phyloP scores from a whole-genome alignment of 2,797 vertebrate genomes.

The Amblyraja radiata region DNA sequence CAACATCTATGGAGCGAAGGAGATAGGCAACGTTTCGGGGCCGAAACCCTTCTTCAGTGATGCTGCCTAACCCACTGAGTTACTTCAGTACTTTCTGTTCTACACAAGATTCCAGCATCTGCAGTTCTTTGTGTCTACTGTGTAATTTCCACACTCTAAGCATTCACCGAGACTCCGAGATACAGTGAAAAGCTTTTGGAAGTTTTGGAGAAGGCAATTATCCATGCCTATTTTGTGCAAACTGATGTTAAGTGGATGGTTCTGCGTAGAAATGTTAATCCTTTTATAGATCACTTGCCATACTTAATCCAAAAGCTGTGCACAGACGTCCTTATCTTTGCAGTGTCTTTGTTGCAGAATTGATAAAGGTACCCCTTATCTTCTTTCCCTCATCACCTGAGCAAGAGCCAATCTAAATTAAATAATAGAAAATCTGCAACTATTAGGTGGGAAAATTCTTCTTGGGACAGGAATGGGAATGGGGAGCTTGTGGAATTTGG shows the following conservation, averaged over 20 bases:
- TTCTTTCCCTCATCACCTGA: neutral
- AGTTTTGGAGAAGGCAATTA: neutral
- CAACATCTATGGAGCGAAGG: no score
- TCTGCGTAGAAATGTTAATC: neutral
- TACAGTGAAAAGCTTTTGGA: neutral
- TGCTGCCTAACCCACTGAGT: no score
- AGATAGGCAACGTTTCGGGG: no score
- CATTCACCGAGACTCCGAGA: neutral
- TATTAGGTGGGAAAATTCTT: neutral
- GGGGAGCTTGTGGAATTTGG: no score
- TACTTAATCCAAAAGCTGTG: no score
- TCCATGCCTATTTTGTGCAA: neutral
- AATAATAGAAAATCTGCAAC: neutral
- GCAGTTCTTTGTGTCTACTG: neutral
- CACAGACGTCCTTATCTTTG: no score
- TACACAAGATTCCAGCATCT: no score
- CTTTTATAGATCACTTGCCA: neutral
- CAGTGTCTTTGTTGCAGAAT: neutral
- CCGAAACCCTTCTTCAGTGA: no score
- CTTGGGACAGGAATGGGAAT: no score
- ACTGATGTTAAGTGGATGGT: conserved; percentile 3
- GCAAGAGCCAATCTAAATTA: neutral
- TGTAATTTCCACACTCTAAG: neutral
- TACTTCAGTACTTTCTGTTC: no score
- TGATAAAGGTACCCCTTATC: neutral